phyloP scores from a whole-genome alignment of 2,113 vertebrate species.

The Hippocampus comes region DNA sequence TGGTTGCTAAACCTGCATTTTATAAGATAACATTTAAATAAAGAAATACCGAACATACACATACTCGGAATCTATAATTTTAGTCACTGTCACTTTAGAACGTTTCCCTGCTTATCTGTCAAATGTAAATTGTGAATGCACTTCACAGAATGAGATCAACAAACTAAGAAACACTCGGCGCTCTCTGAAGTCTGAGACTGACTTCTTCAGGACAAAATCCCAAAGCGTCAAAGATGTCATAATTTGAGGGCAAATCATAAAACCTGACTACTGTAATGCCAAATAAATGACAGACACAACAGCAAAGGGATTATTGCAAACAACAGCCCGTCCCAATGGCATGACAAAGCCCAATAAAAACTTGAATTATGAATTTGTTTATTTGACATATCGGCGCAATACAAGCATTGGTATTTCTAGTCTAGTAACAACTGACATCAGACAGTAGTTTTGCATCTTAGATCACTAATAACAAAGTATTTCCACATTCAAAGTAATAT shows the following conservation, averaged over 20 bases:
- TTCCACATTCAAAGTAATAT: neutral
- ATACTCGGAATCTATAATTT: neutral
- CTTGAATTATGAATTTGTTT: neutral
- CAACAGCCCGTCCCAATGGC: neutral
- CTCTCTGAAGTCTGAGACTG: neutral
- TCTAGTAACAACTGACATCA: neutral
- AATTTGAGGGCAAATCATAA: neutral
- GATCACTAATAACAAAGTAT: no score
- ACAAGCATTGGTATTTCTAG: neutral
- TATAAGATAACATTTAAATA: conserved; percentile 35
- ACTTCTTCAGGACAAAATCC: neutral
- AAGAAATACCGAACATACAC: neutral
- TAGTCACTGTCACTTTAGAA: neutral
- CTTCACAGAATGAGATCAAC: neutral
- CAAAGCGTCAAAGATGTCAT: neutral
- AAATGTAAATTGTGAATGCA: no score
- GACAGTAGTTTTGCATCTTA: neutral
- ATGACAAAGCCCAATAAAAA: neutral
- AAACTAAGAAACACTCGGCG: neutral
- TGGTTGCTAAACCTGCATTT: conserved; percentile 28
- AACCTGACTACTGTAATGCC: neutral
- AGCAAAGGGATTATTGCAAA: neutral
- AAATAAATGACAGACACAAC: neutral
- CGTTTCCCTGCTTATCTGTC: no score
- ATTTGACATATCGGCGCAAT: neutral